Base-by-base conservation (phyloP, 2,797 vertebrate species). In the Sebastes glaucus region DNA sequence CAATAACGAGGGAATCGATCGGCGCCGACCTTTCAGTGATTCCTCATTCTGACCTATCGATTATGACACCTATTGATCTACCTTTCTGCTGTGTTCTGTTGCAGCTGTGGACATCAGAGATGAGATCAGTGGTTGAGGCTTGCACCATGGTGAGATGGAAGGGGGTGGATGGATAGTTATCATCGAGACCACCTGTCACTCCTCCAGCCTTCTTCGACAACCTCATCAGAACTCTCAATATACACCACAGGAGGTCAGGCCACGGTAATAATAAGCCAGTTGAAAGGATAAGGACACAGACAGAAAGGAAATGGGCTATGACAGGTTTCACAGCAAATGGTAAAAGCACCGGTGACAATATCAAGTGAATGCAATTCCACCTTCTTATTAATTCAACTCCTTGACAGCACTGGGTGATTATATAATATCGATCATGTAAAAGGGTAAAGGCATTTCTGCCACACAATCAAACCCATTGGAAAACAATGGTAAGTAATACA, bases 41-140 rank as follows among this genome's bases (percentile, higher is more conserved):
- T 90, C 89, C 75, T 85, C 86, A 84, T 80, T 91, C 92, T 94
- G 93, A 93, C 89, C 91, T 93, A 95, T 96, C 75, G 86, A 89
- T 88, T 86, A 87, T 83, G 82, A 80, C 77, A 85, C 78, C 90
- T 87, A 90, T 93, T 89, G 89, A 91, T 92, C 88, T 77, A 2
- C 63, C 85, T 83, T 81, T 89, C 91, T 89, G 77, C 81, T 89
- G 57, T 87, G 80, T 75, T 94, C 91, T 92, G 85, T 70, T 69
- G 18, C 69, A 80, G 9, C 22, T 35, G 11, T 18, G 55, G 74
- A 81, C 80, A 86, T 84, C 87, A 83, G 59, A 90, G 76, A 74
- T 77, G 81, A 92, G 87, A 84, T 85, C 80, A 80, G 77, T 71
- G 82, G 61, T 55, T 46, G 78, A 83, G 64, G 63, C 46, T 68